Evolutionary conservation across 2,888 invertebrate genomes (phyloP), one percentile per base, ranked within the genome.

Genomic region (Serrognathus titanus): DNA sequence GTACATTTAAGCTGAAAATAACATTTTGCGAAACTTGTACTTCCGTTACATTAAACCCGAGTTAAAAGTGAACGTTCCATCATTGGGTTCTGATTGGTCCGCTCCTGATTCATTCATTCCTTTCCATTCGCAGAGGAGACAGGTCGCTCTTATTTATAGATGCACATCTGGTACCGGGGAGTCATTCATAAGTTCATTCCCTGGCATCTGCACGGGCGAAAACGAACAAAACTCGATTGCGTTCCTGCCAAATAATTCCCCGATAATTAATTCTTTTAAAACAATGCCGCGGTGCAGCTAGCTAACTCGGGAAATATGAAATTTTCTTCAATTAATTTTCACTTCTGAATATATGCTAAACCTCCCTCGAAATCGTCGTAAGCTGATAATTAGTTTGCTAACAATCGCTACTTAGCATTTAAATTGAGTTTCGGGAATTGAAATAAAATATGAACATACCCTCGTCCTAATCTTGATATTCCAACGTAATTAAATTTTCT

Each of bases 401-500:
- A 61, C 63, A 65, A 63, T 65, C 61, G 63, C 64, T 65, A 57
- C 63, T 65, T 65, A 65, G 65, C 65, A 65, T 65, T 65, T 65
- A 65, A 64, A 65, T 65, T 64, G 65, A 61, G 61, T 64, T 62
- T 59, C 49, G 53, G 53, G 57, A 59, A 62, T 58, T 62, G 59
- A 62, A 63, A 62, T 61, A 58, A 62, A 62, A 60, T 49, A 43
- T 13, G 48, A 35, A 48, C 13, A 35, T 38, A 48, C 36, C 37
- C 3, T 37, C 48, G 37, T 48, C 16, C 35, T 37, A 35, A 48
- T 48, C 13, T 35, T n/a, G 37, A 48, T 37, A 48, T 36, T 43
- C 10, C 43, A 9, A 43, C 49, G 49, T 50, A 49, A 55, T 55
- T 55, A 50, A 55, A 55, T 50, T 55, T 45, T 55, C 49, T 49